A percentile compares a stretch with the other conserved stretches of the same genome.
phyloP scores from a whole-genome alignment of 2,888 invertebrate species.

The Spicauda simplicius region DNA sequence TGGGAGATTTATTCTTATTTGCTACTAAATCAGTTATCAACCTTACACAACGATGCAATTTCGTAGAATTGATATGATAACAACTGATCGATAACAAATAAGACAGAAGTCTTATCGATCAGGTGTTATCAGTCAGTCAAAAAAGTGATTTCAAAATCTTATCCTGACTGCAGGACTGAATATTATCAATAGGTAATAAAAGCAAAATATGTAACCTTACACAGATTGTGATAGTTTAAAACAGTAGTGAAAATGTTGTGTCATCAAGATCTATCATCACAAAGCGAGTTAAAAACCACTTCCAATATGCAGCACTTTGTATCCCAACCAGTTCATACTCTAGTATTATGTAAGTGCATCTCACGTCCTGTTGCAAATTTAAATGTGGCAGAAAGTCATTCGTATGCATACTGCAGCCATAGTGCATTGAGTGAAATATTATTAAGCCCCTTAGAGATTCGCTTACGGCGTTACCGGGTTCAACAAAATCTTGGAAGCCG shows the following conservation, averaged over 20 bases:
- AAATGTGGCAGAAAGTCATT: neutral
- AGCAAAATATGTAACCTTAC: no score
- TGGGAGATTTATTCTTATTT: neutral
- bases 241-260: neutral
- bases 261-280: neutral
- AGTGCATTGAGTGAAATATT: constrained; percentile 1
- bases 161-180: no score
- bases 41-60: no score
- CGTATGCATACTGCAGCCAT: neutral
- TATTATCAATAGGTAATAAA: no score
- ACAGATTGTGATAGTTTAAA: neutral
- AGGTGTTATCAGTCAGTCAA: no score
- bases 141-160: no score
- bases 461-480: neutral
- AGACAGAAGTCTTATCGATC: no score
- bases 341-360: neutral
- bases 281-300: neutral
- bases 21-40: no score
- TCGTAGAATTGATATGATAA: no score
- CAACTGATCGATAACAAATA: no score
- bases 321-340: neutral
- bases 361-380: constrained; percentile 3
- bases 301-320: neutral
- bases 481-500: constrained; percentile 8
- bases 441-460: constrained; percentile 1